Conservation (phyloP, 2,113 vertebrate genomes). For the Syngnathus floridae region DNA sequence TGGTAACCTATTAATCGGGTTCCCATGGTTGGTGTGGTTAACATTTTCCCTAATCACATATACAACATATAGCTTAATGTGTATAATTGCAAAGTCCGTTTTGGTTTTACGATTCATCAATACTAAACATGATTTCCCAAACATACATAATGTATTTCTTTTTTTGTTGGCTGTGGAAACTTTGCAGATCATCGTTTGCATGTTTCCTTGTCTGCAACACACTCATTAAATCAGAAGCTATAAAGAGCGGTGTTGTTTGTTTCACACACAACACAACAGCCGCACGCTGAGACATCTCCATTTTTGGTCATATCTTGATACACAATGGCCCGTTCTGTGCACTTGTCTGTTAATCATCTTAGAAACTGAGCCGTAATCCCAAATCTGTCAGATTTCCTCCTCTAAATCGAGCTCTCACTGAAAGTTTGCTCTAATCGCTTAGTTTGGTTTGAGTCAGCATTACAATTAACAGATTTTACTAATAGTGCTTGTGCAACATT, state of each 20-base stretch:
- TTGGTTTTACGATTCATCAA: neutral
- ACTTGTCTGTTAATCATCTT: slow-evolving; percentile 33
- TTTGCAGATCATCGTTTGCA: neutral
- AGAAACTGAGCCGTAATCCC: slow-evolving; percentile 15
- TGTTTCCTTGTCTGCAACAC: too few relatives aligned
- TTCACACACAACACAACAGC: neutral
- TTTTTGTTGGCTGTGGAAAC: neutral
- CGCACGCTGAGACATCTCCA: neutral
- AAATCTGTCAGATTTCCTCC: slow-evolving; percentile 35
- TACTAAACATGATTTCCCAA: neutral
- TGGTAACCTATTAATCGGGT: slow-evolving; percentile 51
- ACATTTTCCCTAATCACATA: slow-evolving; percentile 55
- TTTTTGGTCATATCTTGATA: slow-evolving; percentile 1
- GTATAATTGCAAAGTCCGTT: neutral
- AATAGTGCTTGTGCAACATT: slow-evolving; percentile 14
- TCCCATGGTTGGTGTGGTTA: slow-evolving; percentile 53
- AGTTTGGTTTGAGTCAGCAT: slow-evolving; percentile 38
- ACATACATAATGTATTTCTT: neutral
- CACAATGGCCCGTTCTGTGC: slow-evolving; percentile 8
- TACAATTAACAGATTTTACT: slow-evolving; percentile 22
- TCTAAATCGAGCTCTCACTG: slow-evolving; percentile 23
- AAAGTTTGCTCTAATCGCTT: slow-evolving; percentile 30
- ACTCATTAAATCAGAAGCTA: too few relatives aligned
- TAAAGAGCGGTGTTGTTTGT: neutral
- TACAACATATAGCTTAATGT: slow-evolving; percentile 14